phyloP scores from a whole-genome alignment of 1,140 invertebrate species.

The Asobara japonica region DNA sequence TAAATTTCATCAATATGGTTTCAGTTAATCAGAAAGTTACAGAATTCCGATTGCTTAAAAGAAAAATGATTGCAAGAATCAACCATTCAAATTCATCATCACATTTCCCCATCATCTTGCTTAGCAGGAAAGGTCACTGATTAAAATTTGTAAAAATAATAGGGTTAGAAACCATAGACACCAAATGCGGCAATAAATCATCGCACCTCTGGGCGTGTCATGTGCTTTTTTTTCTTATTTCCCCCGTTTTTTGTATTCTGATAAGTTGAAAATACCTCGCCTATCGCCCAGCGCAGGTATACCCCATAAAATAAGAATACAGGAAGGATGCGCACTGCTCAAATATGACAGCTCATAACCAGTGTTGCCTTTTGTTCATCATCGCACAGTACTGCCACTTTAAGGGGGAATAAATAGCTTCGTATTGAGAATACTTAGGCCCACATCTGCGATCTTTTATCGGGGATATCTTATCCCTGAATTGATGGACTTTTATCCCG shows the following conservation, averaged over 20 bases:
- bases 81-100: not conserved
- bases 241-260: not conserved
- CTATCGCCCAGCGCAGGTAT: not conserved
- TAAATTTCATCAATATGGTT: too few relatives aligned
- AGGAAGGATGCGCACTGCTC: not conserved
- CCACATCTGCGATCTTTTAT: too few relatives aligned
- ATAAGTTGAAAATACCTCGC: not conserved
- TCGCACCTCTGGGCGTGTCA: slow-evolving; percentile 1
- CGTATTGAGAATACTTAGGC: too few relatives aligned
- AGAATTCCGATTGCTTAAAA: too few relatives aligned
- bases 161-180: not conserved
- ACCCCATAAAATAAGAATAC: not conserved
- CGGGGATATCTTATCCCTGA: too few relatives aligned
- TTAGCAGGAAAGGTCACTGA: not conserved
- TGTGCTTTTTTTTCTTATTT: not conserved
- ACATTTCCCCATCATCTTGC: not conserved
- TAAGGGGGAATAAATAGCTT: too few relatives aligned
- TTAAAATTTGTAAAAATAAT: slow-evolving; percentile 12
- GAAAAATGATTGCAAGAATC: too few relatives aligned
- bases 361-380: too few relatives aligned
- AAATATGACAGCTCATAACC: slow-evolving; percentile 7
- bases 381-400: too few relatives aligned
- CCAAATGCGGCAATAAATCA: slow-evolving; percentile 8
- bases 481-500: too few relatives aligned
- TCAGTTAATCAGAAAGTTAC: too few relatives aligned